Percentiles rank a stretch among this genome's conserved stretches.
Conservation (phyloP, 2,797 vertebrate species). For the Kryptopterus vitreolus region DNA sequence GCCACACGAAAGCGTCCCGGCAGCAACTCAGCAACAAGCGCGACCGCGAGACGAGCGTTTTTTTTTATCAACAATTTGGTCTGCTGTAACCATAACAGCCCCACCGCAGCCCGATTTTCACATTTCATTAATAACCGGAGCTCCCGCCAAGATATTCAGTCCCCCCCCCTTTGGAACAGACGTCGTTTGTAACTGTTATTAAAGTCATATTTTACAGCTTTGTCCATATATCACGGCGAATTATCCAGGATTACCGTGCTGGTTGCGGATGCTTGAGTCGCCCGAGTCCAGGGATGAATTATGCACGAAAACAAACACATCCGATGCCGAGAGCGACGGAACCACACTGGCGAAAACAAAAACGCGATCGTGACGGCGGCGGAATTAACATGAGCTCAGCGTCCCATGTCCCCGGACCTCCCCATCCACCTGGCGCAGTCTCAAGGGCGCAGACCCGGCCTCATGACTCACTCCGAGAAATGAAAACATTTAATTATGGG, state of each 20-base stretch:
- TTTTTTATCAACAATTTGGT: constrained; percentile 73
- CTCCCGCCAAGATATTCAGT: constrained; percentile 40
- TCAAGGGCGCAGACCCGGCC: constrained; percentile 23
- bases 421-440: constrained; percentile 40
- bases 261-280: constrained; percentile 1
- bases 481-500: constrained; percentile 71
- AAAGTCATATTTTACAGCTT: constrained; percentile 72
- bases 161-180: constrained; percentile 39
- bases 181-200: constrained; percentile 74
- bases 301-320: neutral
- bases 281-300: neutral
- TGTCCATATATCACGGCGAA: constrained; percentile 62
- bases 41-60: constrained; percentile 67
- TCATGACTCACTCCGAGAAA: constrained; percentile 65
- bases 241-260: constrained; percentile 46
- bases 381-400: neutral
- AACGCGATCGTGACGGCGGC: neutral
- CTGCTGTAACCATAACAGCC: constrained; percentile 67
- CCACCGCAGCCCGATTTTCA: constrained; percentile 75
- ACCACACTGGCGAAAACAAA: neutral
- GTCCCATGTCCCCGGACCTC: constrained; percentile 21
- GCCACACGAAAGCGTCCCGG: constrained; percentile 39
- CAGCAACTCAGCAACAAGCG: constrained; percentile 63
- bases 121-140: constrained; percentile 66
- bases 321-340: neutral